Evolutionary conservation across 2,888 invertebrate species (phyloP), one percentile per base, ranked within the genome.

Genomic region (Melinopterus prodromus): DNA sequence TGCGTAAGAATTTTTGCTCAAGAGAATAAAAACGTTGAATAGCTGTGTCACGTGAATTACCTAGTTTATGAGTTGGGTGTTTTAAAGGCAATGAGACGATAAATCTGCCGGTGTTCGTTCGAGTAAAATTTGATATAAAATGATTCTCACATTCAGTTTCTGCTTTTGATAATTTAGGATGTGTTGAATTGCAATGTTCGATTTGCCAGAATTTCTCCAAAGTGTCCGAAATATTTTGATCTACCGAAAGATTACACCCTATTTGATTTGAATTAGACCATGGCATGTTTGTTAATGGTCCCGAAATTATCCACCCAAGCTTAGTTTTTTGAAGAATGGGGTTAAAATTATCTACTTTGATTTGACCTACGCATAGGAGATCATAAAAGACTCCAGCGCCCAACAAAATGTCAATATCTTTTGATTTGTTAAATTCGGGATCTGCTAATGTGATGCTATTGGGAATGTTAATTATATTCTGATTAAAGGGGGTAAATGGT

Each of bases 121-220:
- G 14, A 35, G 76, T 9, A 16, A 16, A 12, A 77, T 69, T 16
- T 70, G 77, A 72, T 78, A 53, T 37, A 72, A 81, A 82, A 26
- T 78, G 75, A 16, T 38, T 69, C 77, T 81, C 82, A 72, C 82
- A 82, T 15, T 78, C 76, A 15, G 12, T 53, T 70, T 82, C 79
- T 35, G 79, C 77, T n/a, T 9, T 77, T 69, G 77, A 15, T 75
- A 37, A 37, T 6, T n/a, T 70, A 7, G 36, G 79, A 26, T 26
- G 26, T 26, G 26, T 26, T 26, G 26, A 26, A n/a, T 15, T 37
- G 12, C 2, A 9, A 37, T 81, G 71, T 16, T 82, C 82, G 14
- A 82, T 77, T 77, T 80, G n/a, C 81, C 80, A 82, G 79, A 82
- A 82, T 26, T 53, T 80, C n/a, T 12, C 6, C 37, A 78, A 53